Evolutionary conservation across 2,797 vertebrate genomes (phyloP), one percentile per base, ranked within the genome.

Genomic region (Falco biarmicus): DNA sequence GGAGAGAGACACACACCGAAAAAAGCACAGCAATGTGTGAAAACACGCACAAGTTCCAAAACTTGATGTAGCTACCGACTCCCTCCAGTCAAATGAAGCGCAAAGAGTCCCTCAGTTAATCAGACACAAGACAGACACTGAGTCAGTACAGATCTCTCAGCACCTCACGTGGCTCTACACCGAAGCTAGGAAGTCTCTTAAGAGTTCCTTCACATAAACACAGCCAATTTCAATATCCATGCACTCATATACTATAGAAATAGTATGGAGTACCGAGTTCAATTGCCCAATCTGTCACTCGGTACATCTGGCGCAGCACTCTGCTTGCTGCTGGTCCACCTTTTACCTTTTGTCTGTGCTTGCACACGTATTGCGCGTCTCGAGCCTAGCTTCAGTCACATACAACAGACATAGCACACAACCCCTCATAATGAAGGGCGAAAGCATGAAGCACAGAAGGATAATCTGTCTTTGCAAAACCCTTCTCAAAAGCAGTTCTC

Each of bases 351-450:
- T 24, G 25, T 11, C 50, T 14, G 1, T 17, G 22, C 50, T 31
- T 48, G 18, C 5, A 21, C 2, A 0, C 14, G 0, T 5, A 16
- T 6, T 4, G 1, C 15, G 10, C 6, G 24, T 37, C 89, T 28
- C 5, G 3, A 60, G 32, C n/a, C 15, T 14, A 20, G 57, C n/a
- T 64, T 32, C 71, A 15, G 29, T 4, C 39, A 24, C 50, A 2
- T 1, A 8, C 25, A 22, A 13, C 47, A 29, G 34, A 21, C 12
- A 6, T 5, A 19, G 39, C 45, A 66, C 34, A 37, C 45, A 19
- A 10, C 1, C 16, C 3, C 21, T 53, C 19, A 4, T 7, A 13
- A 4, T 2, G 53, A 22, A 48, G 29, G 54, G 57, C 15, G 32
- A 28, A 54, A 14, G 7, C 28, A n/a, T 2, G 25, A 41, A 68